Base-by-base conservation (phyloP, 1,140 invertebrate species). In the Atta cephalotes region DNA sequence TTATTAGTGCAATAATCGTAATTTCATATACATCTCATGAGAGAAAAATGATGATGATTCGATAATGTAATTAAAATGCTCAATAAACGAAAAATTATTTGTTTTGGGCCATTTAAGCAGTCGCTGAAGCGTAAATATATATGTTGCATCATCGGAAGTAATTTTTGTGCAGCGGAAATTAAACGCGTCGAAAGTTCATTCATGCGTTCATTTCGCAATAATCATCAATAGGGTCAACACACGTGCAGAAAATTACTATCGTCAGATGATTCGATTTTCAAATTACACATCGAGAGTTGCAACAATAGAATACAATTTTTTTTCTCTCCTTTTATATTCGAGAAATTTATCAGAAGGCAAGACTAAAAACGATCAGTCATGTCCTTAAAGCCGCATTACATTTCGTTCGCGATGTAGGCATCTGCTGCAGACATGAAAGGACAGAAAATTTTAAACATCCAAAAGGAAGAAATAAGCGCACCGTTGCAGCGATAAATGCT, bases 81-180 rank as follows among this genome's bases (percentile, higher is more conserved):
- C 39, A 25, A 72, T 82, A 60, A 82, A 25, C 21, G 35, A 25
- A 31, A 60, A 82, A 82, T 82, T 74, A 82, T 80, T 65, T 21
- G 53, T 35, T 82, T 62, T 31, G 31, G 14, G 56, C 21, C 6
- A 62, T 45, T 70, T n/a, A 18, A 53, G 28, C n/a, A 28, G 18
- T 31, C n/a, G 25, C 12, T 53, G 21, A 49, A 45, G 18, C 25
- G 25, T 49, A 45, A 35, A 76, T 62, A 35, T 62, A 35, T 60
- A 82, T 3, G 14, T 35, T 45, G 60, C 25, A 35, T 31, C 35
- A 18, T 49, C 68, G 56, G 39, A 76, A 84, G 31, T n/a, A 63
- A 62, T 45, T 84, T 84, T 84, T 51, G 56, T 84, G 58, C 21
- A 49, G 39, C 80, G 80, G 80, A 84, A 84, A 84, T 84, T 84